Conservation (phyloP, 2,888 invertebrate species). For the Mongoloraphidia duomilia region DNA sequence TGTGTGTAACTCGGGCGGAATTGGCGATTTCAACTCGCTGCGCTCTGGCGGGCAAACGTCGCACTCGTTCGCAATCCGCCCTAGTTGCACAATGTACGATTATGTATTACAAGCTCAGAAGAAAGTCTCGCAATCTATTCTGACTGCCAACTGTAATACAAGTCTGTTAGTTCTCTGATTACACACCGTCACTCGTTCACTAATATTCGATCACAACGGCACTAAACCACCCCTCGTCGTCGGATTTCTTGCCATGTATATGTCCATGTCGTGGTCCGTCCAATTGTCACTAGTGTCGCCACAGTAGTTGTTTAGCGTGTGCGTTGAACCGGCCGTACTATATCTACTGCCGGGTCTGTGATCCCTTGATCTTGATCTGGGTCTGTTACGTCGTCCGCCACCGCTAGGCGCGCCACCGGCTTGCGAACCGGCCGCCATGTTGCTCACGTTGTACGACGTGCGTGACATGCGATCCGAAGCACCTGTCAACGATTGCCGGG, state of each 20-base stretch:
- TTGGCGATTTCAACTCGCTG: too few relatives aligned
- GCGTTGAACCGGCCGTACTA: slow-evolving; percentile 64
- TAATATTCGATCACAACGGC: slow-evolving; percentile 41
- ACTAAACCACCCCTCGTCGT: slow-evolving; percentile 73
- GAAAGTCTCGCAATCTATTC: too few relatives aligned
- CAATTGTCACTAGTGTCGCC: slow-evolving; percentile 84
- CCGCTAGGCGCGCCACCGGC: slow-evolving; percentile 38
- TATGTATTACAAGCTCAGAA: too few relatives aligned
- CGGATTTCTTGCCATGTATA: slow-evolving; percentile 85
- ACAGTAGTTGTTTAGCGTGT: slow-evolving; percentile 72
- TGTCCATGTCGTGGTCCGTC: slow-evolving; percentile 93
- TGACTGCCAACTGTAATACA: too few relatives aligned
- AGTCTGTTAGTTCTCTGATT: too few relatives aligned
- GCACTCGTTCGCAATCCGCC: too few relatives aligned
- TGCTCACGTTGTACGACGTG: slow-evolving; percentile 51
- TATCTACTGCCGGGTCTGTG: slow-evolving; percentile 62
- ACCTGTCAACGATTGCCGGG: slow-evolving; percentile 70
- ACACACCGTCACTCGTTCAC: too few relatives aligned
- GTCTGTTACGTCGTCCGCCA: slow-evolving; percentile 39
- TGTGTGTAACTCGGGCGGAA: too few relatives aligned
- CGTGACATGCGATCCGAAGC: slow-evolving; percentile 70
- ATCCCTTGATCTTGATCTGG: slow-evolving; percentile 61
- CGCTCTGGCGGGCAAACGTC: too few relatives aligned
- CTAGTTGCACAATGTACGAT: too few relatives aligned
- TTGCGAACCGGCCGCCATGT: slow-evolving; percentile 35